These are phyloP conservation scores for Protonemura montana DNA, from an alignment of 2,888 invertebrate genomes.

Conservation along the genomic window DNA sequence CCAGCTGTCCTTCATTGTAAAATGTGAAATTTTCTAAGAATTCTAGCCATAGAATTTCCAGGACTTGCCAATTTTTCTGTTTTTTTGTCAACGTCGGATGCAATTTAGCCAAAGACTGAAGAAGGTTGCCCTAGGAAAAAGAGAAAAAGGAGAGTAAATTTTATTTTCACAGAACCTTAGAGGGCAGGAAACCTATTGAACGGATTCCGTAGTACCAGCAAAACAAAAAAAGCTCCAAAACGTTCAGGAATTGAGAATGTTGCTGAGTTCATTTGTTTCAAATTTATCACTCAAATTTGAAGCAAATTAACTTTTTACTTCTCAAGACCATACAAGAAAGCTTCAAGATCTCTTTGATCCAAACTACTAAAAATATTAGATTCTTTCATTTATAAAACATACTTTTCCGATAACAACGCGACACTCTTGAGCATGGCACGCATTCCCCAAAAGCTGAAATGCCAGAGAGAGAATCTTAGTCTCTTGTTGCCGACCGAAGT, in stretches of 20 bases:
- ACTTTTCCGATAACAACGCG: slow-evolving; percentile 70
- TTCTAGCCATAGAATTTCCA: slow-evolving; percentile 64
- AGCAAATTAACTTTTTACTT: no score
- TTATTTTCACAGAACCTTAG: slow-evolving; percentile 5
- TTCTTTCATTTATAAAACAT: no score
- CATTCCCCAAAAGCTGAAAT: slow-evolving; percentile 64
- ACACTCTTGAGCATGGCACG: slow-evolving; percentile 67
- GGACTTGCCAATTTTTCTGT: slow-evolving; percentile 63
- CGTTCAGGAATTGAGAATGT: no score
- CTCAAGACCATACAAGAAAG: no score
- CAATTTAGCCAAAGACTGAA: slow-evolving; percentile 61
- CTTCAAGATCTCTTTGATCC: no score
- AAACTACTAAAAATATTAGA: no score
- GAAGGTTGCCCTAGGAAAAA: slow-evolving; percentile 59
- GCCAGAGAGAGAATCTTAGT: slow-evolving; percentile 60
- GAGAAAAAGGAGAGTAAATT: background rate
- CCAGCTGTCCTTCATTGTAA: slow-evolving; percentile 65
- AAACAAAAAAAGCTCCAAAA: no score
- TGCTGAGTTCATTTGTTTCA: no score
- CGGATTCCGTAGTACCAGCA: no score
- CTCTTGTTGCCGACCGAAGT: slow-evolving; percentile 60
- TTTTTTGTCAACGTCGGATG: slow-evolving; percentile 64
- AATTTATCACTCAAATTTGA: no score
- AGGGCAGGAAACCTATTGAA: no score
- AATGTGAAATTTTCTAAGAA: slow-evolving; percentile 63